Evolutionary conservation across 2,113 vertebrate genomes (phyloP).

Genomic region (Lamprotornis superbus): DNA sequence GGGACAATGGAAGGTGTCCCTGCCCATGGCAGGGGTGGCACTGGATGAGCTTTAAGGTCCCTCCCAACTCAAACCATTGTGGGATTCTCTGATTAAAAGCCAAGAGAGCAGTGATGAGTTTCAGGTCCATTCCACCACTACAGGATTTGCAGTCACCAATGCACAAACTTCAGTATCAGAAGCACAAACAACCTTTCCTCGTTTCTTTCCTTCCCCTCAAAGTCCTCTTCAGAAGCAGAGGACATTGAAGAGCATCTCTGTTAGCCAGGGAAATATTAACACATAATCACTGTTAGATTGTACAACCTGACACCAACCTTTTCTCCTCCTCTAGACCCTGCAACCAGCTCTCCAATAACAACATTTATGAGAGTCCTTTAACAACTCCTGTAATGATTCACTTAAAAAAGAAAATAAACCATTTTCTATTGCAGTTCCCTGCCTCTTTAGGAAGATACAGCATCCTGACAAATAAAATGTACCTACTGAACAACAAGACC

Average conservation of each 20-base stretch:
- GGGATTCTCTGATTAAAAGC: background rate
- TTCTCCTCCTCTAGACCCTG: background rate
- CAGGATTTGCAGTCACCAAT: background rate
- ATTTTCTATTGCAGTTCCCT: background rate
- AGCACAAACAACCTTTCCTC: background rate
- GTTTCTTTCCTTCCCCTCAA: background rate
- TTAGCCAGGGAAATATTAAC: background rate
- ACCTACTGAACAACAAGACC: background rate
- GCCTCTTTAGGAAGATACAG: background rate
- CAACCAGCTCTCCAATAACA: background rate
- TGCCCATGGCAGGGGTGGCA: background rate
- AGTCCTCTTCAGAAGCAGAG: background rate
- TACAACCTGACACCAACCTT: background rate
- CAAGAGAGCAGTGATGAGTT: fast-evolving
- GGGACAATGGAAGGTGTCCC: fast-evolving
- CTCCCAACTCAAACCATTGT: background rate
- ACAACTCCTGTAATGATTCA: slow-evolving; percentile 17
- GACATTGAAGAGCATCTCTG: background rate
- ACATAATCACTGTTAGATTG: background rate
- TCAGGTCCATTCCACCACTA: fast-evolving
- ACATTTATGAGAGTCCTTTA: slow-evolving; percentile 16
- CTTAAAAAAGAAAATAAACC: slow-evolving; percentile 6
- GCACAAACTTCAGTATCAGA: background rate
- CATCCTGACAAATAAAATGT: slow-evolving; percentile 45
- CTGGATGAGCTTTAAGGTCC: background rate